Percentiles rank a stretch among this genome's conserved stretches.
Conservation (phyloP, 2,797 vertebrate species). For the Accipiter fasciatus region DNA sequence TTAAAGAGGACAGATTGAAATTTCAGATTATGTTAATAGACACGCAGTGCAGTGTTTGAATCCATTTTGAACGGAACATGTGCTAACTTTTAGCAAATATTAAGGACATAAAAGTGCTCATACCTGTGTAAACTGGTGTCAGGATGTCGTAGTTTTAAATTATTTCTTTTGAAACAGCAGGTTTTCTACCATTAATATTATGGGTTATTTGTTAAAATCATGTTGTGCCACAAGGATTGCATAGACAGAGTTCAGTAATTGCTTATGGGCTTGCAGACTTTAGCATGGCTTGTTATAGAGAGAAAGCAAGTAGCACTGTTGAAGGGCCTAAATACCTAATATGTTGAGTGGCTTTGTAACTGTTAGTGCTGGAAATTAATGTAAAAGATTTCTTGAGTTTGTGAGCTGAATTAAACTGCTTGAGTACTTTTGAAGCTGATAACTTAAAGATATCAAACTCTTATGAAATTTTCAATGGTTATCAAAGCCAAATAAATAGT, state of each 20-base stretch:
- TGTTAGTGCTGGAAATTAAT: not conserved
- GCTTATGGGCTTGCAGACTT: not conserved
- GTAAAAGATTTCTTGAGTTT: not conserved
- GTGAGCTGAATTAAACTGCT: not conserved
- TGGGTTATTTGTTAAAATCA: not conserved
- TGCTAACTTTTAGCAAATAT: not conserved
- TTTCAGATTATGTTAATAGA: not conserved
- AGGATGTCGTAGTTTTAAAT: not conserved
- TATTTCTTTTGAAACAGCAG: not conserved
- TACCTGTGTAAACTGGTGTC: not conserved
- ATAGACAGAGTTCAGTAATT: not conserved
- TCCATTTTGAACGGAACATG: not conserved
- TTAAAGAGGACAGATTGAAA: not conserved
- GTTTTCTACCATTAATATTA: not conserved
- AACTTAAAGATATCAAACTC: not conserved
- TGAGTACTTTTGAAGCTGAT: not conserved
- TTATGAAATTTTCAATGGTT: not conserved
- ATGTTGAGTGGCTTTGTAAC: not conserved
- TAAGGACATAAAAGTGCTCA: not conserved
- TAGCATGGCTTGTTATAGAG: not conserved
- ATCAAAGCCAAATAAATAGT: not conserved
- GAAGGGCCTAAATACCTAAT: not conserved
- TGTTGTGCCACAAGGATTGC: not conserved
- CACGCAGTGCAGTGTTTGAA: not conserved
- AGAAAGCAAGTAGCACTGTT: not conserved